Conservation (phyloP, 2,888 invertebrate genomes). For the Harpalus rufipes region DNA sequence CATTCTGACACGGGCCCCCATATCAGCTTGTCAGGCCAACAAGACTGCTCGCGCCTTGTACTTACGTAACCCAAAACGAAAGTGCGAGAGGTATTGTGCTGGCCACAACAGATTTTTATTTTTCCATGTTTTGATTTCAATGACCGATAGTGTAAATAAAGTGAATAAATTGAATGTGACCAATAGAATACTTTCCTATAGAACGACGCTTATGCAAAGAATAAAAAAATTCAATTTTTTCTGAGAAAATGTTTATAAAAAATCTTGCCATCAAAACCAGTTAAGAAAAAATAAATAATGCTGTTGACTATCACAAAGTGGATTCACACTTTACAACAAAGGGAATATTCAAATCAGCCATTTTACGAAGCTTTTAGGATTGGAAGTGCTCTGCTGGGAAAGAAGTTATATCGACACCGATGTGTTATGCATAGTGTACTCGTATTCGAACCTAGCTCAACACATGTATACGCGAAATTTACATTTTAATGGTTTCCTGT, state of each 20-base stretch:
- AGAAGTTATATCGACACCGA: conserved; percentile 59
- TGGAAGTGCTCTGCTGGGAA: conserved; percentile 57
- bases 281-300: conserved; percentile 41
- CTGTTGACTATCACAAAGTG: conserved; percentile 35
- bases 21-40: too few species aligned
- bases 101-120: too few species aligned
- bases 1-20: too few species aligned
- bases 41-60: too few species aligned
- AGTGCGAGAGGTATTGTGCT: too few species aligned
- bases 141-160: too few species aligned
- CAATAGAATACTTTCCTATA: too few species aligned
- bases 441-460: conserved; percentile 17
- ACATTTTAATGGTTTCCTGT: conserved; percentile 58
- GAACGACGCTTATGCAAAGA: neutral
- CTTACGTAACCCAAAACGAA: too few species aligned
- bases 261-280: conserved; percentile 13
- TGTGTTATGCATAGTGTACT: conserved; percentile 58
- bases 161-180: too few species aligned
- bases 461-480: conserved; percentile 47
- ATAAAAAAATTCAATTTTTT: neutral
- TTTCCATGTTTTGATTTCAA: too few species aligned
- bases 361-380: conserved; percentile 62
- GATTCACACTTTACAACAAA: conserved; percentile 57
- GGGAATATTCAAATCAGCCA: conserved; percentile 61
- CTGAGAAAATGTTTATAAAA: conserved; percentile 5